These are phyloP conservation scores for Trichonephila clavata DNA, from an alignment of 1,140 invertebrate genomes.

Conservation along the genomic window DNA sequence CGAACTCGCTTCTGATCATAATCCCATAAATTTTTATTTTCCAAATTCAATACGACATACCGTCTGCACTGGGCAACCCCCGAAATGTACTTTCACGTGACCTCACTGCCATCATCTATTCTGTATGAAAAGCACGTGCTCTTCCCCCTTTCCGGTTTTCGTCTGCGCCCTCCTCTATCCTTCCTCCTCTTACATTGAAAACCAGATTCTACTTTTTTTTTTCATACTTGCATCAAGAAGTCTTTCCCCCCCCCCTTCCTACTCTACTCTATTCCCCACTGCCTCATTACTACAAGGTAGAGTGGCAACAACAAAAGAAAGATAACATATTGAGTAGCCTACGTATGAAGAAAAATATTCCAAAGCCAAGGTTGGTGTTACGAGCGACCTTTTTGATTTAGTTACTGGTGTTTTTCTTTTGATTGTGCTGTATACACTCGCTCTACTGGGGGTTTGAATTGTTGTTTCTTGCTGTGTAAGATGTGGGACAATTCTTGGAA, in stretches of 20 bases:
- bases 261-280: background rate
- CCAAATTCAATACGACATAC: background rate
- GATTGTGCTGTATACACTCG: background rate
- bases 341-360: background rate
- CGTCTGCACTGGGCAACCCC: background rate
- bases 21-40: background rate
- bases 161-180: background rate
- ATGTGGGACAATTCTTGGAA: background rate
- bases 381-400: constrained; percentile 24
- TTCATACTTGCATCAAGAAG: no score
- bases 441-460: background rate
- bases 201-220: background rate
- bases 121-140: background rate
- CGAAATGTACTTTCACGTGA: background rate
- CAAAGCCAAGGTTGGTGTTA: constrained; percentile 60
- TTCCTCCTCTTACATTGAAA: background rate
- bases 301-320: background rate
- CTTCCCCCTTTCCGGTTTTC: background rate
- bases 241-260: background rate
- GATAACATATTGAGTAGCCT: background rate
- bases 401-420: constrained; percentile 4
- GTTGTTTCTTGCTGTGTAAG: background rate
- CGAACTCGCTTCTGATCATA: background rate
- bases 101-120: background rate
- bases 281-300: constrained; percentile 7